Percentiles rank a stretch among this genome's conserved stretches.
These are phyloP conservation scores for Octonoba sinensis DNA, from an alignment of 2,888 invertebrate genomes.

Conservation along the genomic window DNA sequence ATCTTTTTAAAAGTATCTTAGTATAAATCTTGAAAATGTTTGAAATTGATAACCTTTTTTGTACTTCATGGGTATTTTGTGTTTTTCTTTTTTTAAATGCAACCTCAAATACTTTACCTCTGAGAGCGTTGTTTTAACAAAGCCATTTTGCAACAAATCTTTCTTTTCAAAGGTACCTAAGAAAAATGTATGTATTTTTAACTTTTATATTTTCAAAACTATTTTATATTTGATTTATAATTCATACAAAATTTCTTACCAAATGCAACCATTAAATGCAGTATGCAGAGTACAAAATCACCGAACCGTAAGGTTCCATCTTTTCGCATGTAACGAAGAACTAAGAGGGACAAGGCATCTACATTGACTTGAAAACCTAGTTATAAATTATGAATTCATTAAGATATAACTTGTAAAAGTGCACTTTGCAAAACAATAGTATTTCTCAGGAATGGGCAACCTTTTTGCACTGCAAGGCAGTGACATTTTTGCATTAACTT, in stretches of 20 bases:
- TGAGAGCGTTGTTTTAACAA: constrained; percentile 83
- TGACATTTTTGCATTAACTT: too few species aligned
- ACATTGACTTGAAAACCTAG: constrained; percentile 87
- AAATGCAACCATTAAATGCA: constrained; percentile 89
- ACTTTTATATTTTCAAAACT: neutral
- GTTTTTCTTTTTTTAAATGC: neutral
- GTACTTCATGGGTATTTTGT: neutral
- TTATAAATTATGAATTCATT: too few species aligned
- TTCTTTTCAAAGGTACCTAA: constrained; percentile 78
- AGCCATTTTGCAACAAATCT: constrained; percentile 84
- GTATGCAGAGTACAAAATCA: constrained; percentile 90
- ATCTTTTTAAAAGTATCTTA: too few species aligned
- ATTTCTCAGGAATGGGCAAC: too few species aligned
- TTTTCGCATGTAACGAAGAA: constrained; percentile 90
- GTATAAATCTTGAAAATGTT: too few species aligned
- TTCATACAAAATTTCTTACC: constrained; percentile 75
- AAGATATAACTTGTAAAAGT: too few species aligned
- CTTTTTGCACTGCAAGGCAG: too few species aligned
- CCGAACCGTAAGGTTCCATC: constrained; percentile 92
- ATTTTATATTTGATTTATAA: too few species aligned
- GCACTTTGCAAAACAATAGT: too few species aligned
- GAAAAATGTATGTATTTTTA: constrained; percentile 66
- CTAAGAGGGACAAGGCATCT: constrained; percentile 84
- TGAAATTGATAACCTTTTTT: too few species aligned
- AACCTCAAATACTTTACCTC: constrained; percentile 76